Conservation (phyloP, 2,888 invertebrate genomes). For the Himalopsyche tibetana region DNA sequence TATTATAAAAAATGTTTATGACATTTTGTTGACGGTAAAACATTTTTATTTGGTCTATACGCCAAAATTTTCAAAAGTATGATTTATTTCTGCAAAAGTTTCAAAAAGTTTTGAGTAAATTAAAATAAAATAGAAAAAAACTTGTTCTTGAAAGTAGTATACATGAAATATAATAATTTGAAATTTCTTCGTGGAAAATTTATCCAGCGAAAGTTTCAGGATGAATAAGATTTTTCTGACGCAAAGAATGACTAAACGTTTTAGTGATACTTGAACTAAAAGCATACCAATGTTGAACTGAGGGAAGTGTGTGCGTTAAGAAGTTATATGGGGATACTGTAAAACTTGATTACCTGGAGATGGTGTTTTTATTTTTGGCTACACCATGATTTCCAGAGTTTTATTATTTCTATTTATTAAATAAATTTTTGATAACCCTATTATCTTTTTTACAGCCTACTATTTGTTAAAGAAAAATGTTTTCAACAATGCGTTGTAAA, state of each 20-base stretch:
- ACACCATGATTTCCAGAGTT: neutral
- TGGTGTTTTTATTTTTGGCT: constrained; percentile 25
- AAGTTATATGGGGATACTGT: constrained; percentile 26
- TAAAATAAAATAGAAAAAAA: no score
- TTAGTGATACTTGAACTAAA: constrained; percentile 56
- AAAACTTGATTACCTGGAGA: constrained; percentile 31
- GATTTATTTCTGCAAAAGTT: no score
- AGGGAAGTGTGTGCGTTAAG: constrained; percentile 34
- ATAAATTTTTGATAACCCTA: neutral
- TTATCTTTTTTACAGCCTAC: no score
- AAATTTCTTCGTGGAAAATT: neutral
- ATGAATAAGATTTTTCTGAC: constrained; percentile 23
- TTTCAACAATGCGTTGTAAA: no score
- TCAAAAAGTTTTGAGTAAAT: no score
- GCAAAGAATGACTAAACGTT: constrained; percentile 22
- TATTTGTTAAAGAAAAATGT: no score
- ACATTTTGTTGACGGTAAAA: no score
- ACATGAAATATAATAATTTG: neutral
- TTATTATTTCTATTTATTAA: neutral
- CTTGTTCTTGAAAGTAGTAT: no score
- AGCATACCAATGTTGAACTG: constrained; percentile 60
- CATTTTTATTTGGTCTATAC: no score
- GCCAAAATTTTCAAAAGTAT: no score
- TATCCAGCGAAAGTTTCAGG: neutral
- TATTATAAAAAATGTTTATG: no score